Evolutionary conservation across 2,797 vertebrate genomes (phyloP).

Genomic region (Peromyscus melanophrys): DNA sequence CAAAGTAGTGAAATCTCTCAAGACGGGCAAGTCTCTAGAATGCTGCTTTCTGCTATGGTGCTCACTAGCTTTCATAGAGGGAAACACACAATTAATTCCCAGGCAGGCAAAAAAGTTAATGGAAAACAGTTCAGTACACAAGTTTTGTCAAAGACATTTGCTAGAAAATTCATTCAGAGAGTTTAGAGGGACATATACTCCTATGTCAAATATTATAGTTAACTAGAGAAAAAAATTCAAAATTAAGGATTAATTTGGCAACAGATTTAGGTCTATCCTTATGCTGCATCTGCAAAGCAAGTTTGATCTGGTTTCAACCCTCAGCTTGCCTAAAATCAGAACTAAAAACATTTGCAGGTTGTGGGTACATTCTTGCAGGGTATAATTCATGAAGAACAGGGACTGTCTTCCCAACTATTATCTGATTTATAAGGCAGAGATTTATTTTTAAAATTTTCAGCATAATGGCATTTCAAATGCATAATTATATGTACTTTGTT

Average conservation of each 20-base stretch:
- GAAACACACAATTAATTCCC: conserved; percentile 44
- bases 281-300: background rate
- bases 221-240: conserved; percentile 41
- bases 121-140: conserved; percentile 37
- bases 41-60: background rate
- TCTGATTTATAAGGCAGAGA: conserved; percentile 58
- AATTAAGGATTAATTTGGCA: conserved; percentile 38
- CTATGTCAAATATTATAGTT: background rate
- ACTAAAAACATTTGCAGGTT: conserved; percentile 15
- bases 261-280: background rate
- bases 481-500: conserved; percentile 42
- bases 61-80: conserved; percentile 38
- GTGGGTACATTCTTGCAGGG: background rate
- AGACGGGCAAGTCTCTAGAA: background rate
- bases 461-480: conserved; percentile 62
- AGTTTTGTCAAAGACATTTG: conserved; percentile 3
- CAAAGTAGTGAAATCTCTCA: conserved; percentile 37
- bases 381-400: conserved; percentile 26
- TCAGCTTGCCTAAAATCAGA: conserved; percentile 52
- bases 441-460: conserved; percentile 56
- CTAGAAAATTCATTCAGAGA: conserved; percentile 57
- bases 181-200: background rate
- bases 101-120: conserved; percentile 53
- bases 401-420: background rate
- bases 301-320: background rate